phyloP scores from a whole-genome alignment of 2,888 invertebrate genomes.

The Drosophila quinaria region DNA sequence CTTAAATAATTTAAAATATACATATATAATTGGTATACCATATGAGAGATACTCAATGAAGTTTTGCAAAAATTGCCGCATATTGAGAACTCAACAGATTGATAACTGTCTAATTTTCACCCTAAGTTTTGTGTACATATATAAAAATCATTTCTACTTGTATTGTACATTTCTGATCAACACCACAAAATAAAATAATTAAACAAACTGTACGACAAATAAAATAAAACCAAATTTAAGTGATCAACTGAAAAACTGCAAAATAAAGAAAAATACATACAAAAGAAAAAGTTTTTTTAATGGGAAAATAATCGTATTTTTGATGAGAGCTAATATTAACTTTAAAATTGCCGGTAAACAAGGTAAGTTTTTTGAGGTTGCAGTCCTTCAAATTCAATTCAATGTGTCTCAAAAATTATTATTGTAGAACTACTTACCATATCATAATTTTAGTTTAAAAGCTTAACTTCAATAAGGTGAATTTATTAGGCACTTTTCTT shows the following conservation, averaged over 20 bases:
- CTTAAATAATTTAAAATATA: conserved; percentile 4
- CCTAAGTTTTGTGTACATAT: conserved; percentile 41
- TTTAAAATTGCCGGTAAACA: not conserved
- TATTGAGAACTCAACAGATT: conserved; percentile 27
- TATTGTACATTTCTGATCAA: conserved; percentile 70
- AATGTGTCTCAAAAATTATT: no score
- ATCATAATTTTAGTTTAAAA: no score
- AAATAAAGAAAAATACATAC: conserved; percentile 65
- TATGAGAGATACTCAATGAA: not conserved
- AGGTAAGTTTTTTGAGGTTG: not conserved
- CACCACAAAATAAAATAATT: conserved; percentile 24
- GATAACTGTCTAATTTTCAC: conserved; percentile 2
- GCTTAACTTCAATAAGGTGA: no score
- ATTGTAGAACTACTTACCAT: no score
- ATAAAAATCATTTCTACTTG: conserved; percentile 62
- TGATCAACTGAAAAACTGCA: conserved; percentile 41
- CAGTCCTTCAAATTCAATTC: not conserved
- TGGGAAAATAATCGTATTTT: not conserved
- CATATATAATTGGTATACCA: not conserved
- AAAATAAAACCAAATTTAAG: conserved; percentile 27
- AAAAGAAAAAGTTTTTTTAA: conserved; percentile 21
- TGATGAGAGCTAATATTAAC: not conserved
- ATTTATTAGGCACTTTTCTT: no score
- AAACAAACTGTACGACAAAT: conserved; percentile 7
- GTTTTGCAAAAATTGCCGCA: conserved; percentile 30